Evolutionary conservation across 2,113 vertebrate species (phyloP), one percentile per base, ranked within the genome.

Genomic region (Albula glossodonta): DNA sequence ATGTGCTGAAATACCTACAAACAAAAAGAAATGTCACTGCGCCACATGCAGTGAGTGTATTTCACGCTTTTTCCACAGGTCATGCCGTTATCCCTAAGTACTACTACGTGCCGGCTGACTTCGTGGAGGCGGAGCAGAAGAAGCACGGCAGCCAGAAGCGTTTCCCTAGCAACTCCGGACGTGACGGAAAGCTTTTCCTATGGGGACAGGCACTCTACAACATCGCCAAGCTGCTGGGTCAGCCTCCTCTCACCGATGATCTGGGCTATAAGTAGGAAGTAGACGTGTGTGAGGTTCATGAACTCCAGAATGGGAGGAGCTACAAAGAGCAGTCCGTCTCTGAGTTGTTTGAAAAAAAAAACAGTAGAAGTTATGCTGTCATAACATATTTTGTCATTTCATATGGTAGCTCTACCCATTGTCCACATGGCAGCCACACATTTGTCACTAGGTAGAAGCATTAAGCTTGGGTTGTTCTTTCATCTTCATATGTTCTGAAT

Each of bases 171-270:
- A 99, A 98, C 94, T 96, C 77, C 1, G 98, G 98, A 22, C 95
- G 95, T 0, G 98, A 99, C 10, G 98, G 98, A 51, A 97, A 94
- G 89, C 84, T 99, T 19, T 99, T 99, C 93, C 94, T 99, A 57
- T 99, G 97, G 96, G 98, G 98, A 79, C 98, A 99, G 91, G 97
- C 98, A 1, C 88, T 99, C 83, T 98, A 96, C 92, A 92, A 97
- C 94, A 99, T 99, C 49, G 96, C 98, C 84, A 97, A 96, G 90
- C 96, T 99, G 78, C 94, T 99, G 78, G 97, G 98, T 99, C 94
- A 94, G 96, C 91, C 22, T 85, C 31, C 12, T 66, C 56, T 83
- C 51, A 83, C 56, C 31, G 5, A 74, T 22, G 10, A 74, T 74
- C 50, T 80, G 17, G 22, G 60, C 3, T 66, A 4, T 81, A 51